Conservation (phyloP, 2,888 invertebrate species). For the Xestia xanthographa region DNA sequence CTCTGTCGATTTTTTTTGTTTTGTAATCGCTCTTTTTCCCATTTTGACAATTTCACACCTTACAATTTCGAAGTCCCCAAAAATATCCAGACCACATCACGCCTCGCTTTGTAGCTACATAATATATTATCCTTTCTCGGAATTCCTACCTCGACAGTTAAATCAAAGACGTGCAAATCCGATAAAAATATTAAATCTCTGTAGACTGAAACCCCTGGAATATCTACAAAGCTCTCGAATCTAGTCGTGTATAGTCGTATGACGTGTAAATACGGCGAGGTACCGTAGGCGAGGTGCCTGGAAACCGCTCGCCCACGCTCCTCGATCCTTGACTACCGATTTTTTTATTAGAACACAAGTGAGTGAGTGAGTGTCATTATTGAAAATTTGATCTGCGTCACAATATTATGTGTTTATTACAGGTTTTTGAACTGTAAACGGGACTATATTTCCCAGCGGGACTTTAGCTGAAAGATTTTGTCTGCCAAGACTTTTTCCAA, state of each 20-base stretch:
- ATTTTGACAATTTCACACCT: not conserved
- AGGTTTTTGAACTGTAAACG: constrained; percentile 1
- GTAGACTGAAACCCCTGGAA: constrained; percentile 38
- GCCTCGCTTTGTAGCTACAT: constrained; percentile 7
- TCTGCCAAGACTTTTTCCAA: not conserved
- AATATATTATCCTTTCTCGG: constrained; percentile 6
- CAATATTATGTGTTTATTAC: not conserved
- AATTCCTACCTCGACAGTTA: not conserved
- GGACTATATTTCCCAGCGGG: not conserved
- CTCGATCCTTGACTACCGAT: constrained; percentile 49
- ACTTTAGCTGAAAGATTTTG: not conserved
- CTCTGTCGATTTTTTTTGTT: not conserved
- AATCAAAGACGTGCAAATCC: constrained; percentile 39
- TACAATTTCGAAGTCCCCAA: not conserved
- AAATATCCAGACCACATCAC: constrained; percentile 1
- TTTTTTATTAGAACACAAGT: constrained; percentile 47
- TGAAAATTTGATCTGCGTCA: constrained; percentile 45
- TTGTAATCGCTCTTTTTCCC: not conserved
- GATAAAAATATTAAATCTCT: constrained; percentile 37
- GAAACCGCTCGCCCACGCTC: constrained; percentile 66
- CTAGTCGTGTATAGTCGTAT: constrained; percentile 20
- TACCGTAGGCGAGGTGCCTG: constrained; percentile 56
- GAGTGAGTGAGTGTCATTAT: constrained; percentile 36
- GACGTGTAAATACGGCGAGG: constrained; percentile 18
- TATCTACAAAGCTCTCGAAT: constrained; percentile 39